Base-by-base conservation (phyloP, 1,140 invertebrate species). In the Anoplolepis gracilipes region DNA sequence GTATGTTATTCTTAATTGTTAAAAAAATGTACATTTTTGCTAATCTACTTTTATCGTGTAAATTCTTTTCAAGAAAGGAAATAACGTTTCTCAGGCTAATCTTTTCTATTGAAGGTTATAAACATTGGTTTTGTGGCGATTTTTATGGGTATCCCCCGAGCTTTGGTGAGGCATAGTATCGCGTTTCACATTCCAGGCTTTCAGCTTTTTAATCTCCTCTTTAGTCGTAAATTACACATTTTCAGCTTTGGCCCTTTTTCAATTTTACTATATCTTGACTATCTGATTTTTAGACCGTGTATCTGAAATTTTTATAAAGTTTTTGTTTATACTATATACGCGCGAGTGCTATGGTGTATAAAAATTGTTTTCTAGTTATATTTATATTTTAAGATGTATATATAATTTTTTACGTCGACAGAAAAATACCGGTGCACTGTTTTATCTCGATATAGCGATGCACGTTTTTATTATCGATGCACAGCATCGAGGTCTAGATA, bases 201-300 rank as follows among this genome's bases (percentile, higher is more conserved):
- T 33, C 30, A 69, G 30, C 57, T 33, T 46, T 79, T 78, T 76
- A 61, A 77, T 33, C 36, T 22, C 42, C 16, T 25, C n/a, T 64
- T 46, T 53, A 67, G 53, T 65, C 76, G 65, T 78, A 64, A 67
- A 78, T 78, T 62, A 78, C n/a, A n/a, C n/a, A n/a, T 49, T 36
- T n/a, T 53, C 62, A 16, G n/a, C 30, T 65, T 65, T 28, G 28
- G 39, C 33, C 33, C 42, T 67, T 78, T 78, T 78, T 53, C 28
- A 33, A 78, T 78, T 78, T 78, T 49, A 65, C 59, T 30, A 64
- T 65, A 49, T 46, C 11, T 22, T 36, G n/a, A 7, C 13, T 49
- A 67, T 78, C 39, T 67, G 28, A 67, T 53, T 78, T 78, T 78
- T 78, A 65, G n/a, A 10, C 1, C 42, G 42, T 16, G 46, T 65